Percentiles rank a stretch among this genome's conserved stretches.
phyloP scores from a whole-genome alignment of 2,888 invertebrate genomes.

The Agrotis segetum region DNA sequence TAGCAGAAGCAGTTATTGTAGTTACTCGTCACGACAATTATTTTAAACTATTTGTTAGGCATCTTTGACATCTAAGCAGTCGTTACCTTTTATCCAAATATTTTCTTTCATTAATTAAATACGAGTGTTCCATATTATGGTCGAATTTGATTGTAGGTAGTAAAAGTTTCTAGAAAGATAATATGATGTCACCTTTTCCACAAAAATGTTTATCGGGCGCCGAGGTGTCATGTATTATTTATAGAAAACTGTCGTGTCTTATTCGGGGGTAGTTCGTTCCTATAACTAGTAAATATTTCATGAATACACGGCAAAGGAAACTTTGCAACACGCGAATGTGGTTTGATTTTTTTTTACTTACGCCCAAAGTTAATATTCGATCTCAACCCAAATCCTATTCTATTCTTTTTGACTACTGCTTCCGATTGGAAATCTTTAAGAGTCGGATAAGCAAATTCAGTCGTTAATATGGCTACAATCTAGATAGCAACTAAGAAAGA shows the following conservation, averaged over 20 bases:
- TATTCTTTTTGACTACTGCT: too few relatives aligned
- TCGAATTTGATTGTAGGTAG: too few relatives aligned
- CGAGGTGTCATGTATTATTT: slow-evolving; percentile 43
- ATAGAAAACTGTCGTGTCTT: slow-evolving; percentile 27
- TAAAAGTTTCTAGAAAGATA: slow-evolving; percentile 5
- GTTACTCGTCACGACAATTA: too few relatives aligned
- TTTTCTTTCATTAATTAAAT: slow-evolving; percentile 5
- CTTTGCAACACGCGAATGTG: slow-evolving; percentile 6
- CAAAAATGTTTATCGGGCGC: slow-evolving; percentile 24
- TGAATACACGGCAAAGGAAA: slow-evolving; percentile 29
- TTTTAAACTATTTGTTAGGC: too few relatives aligned
- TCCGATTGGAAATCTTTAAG: too few relatives aligned
- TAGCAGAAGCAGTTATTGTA: too few relatives aligned
- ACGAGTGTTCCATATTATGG: background rate
- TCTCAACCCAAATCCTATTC: too few relatives aligned
- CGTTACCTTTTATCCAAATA: background rate
- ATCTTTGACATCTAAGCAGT: background rate
- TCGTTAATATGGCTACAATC: too few relatives aligned
- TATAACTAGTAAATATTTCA: slow-evolving; percentile 51
- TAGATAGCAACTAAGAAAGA: too few relatives aligned
- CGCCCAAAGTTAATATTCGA: too few relatives aligned
- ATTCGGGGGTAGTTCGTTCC: slow-evolving; percentile 10
- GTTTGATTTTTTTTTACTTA: background rate
- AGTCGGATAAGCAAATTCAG: too few relatives aligned
- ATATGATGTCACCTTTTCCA: slow-evolving; percentile 6